Evolutionary conservation across 1,140 invertebrate species (phyloP).

Genomic region (Orchestia grillus): DNA sequence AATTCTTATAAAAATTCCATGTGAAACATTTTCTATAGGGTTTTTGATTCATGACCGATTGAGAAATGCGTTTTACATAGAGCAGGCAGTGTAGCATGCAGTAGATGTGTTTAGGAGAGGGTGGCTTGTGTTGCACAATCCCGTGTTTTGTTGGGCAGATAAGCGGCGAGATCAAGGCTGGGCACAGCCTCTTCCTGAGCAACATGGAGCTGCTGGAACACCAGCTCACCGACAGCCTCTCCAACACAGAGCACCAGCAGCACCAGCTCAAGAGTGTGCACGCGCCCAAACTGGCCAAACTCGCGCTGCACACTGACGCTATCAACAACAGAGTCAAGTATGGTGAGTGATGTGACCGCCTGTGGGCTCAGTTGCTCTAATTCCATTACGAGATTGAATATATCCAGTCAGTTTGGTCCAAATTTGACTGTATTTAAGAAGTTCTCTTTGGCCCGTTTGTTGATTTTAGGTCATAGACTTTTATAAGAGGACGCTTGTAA

Average conservation of each 20-base stretch:
- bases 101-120: not conserved
- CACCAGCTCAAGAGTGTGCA: conserved; percentile 22
- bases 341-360: conserved; percentile 42
- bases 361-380: not conserved
- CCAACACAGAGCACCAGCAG: conserved; percentile 9
- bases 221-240: not conserved
- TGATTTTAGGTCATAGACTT: too few relatives aligned
- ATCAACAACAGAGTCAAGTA: conserved; percentile 45
- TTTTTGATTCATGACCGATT: not conserved
- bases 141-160: not conserved
- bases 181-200: conserved; percentile 41
- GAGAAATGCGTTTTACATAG: too few relatives aligned
- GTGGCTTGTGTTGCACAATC: not conserved
- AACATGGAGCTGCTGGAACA: conserved; percentile 37
- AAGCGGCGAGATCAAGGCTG: conserved; percentile 32
- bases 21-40: not conserved
- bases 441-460: not conserved
- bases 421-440: not conserved
- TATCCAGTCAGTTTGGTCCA: not conserved
- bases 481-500: not conserved
- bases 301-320: conserved; percentile 39
- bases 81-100: not conserved
- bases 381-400: not conserved
- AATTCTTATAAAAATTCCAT: too few relatives aligned
- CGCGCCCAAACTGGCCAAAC: conserved; percentile 34